Base-by-base conservation (phyloP, 2,888 invertebrate species). In the Pemphredon lugubris region DNA sequence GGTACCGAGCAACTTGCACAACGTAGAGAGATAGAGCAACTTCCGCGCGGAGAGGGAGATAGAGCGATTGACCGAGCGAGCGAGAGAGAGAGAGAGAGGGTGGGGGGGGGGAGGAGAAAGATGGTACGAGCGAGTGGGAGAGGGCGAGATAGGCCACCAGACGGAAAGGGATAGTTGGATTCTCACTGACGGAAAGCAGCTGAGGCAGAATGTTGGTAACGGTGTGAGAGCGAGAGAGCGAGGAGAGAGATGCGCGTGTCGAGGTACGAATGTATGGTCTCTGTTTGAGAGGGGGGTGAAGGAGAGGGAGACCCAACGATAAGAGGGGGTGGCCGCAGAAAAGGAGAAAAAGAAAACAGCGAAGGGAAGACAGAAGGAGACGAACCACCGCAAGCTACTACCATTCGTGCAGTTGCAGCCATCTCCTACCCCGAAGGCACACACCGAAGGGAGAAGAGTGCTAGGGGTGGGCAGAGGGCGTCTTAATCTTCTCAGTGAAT, bases 401-500 rank as follows among this genome's bases (percentile, higher is more conserved):
- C 51, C 51, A 53, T 61, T 69, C 50, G 16, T 50, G 68, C 53
- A 48, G 20, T 55, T 44, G 71, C 44, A 42, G 65, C 69, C 64
- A 59, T 44, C 64, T 61, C 23, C 11, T 42, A 23, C 61, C 68
- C 26, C 54, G 54, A 26, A 61, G 65, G 69, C 67, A 64, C 69
- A 66, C 67, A 60, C 26, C 53, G 65, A 67, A 64, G 55, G 54
- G 57, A 54, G 63, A 55, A 30, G 57, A 53, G 66, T 53, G 39
- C 23, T 21, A 13, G 42, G 55, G 34, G 66, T 51, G 53, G 70
- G 53, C 72, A 59, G 72, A 63, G 67, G 77, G 77, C 77, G 79
- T 83, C 84, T 84, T 86, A 86, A 86, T 86, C 86, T 84, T 81
- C 65, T 55, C 59, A 44, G 66, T 69, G 74, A 84, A 86, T 86